Percentiles rank a stretch among this genome's conserved stretches.
Conservation (phyloP, 2,113 vertebrate species). For the Brachirus orientalis region DNA sequence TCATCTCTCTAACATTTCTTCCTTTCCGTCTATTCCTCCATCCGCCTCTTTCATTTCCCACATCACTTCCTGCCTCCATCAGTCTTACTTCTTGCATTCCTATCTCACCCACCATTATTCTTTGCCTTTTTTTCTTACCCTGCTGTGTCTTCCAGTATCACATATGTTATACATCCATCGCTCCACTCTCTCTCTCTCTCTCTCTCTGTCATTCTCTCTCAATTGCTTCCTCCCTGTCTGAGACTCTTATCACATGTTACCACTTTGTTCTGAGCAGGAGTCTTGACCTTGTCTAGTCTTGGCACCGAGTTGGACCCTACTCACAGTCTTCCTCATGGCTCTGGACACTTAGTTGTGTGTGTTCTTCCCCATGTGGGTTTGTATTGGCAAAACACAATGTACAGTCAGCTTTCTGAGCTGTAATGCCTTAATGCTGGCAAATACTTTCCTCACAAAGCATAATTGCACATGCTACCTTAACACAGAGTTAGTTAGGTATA, state of each 20-base stretch:
- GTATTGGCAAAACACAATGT: slow-evolving; percentile 31
- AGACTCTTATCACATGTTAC: slow-evolving; percentile 45
- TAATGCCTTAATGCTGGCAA: slow-evolving; percentile 8
- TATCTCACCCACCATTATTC: slow-evolving; percentile 37
- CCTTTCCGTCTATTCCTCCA: not conserved
- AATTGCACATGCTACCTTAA: not conserved
- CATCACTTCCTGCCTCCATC: not conserved
- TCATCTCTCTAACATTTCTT: slow-evolving; percentile 5
- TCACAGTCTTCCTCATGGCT: slow-evolving; percentile 60
- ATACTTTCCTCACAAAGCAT: slow-evolving; percentile 15
- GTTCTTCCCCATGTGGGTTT: not conserved
- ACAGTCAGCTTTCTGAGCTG: slow-evolving; percentile 39
- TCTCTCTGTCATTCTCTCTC: not conserved
- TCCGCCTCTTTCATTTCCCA: not conserved
- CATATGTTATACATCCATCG: not conserved
- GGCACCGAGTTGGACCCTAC: slow-evolving; percentile 63
- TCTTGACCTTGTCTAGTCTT: slow-evolving; percentile 65
- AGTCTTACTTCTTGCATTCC: slow-evolving; percentile 11
- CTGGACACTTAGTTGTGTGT: slow-evolving; percentile 29
- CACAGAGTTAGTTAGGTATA: too few species aligned
- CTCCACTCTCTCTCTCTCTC: not conserved
- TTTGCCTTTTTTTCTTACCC: not conserved
- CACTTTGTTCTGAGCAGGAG: slow-evolving; percentile 45
- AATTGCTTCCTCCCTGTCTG: not conserved
- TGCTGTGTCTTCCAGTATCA: slow-evolving; percentile 11